phyloP scores from a whole-genome alignment of 2,888 invertebrate species.

The Erpobdella octoculata region DNA sequence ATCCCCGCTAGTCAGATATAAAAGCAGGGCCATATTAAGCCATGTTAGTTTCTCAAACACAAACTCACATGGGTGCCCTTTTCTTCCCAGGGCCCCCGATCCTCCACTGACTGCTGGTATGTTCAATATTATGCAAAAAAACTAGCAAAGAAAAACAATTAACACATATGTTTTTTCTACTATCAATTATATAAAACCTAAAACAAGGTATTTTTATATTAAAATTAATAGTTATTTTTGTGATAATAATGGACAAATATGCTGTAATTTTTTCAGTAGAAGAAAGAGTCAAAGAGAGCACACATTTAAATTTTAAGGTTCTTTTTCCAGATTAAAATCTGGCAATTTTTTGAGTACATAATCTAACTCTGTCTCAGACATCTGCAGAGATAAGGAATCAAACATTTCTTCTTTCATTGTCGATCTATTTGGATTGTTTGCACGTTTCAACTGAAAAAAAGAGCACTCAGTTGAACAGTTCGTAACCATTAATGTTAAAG shows the following conservation, averaged over 20 bases:
- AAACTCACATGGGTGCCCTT: not conserved
- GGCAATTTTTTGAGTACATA: not conserved
- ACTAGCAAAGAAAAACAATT: not conserved
- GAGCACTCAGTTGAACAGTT: slow-evolving; percentile 1
- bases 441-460: not conserved
- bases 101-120: not conserved
- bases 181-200: too few species aligned
- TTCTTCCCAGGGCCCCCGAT: not conserved
- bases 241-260: not conserved
- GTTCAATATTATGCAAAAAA: too few species aligned
- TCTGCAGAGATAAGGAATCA: not conserved
- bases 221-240: not conserved
- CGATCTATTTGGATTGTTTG: not conserved
- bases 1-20: not conserved
- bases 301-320: not conserved
- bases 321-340: too few species aligned
- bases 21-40: not conserved
- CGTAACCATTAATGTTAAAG: not conserved
- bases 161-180: not conserved
- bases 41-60: too few species aligned
- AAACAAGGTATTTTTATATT: not conserved
- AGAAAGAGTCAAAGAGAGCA: not conserved
- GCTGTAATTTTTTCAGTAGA: not conserved
- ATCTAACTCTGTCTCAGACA: not conserved
- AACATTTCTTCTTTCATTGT: not conserved